Percentiles rank a stretch among this genome's conserved stretches.
Evolutionary conservation across 2,888 invertebrate species (phyloP).

Genomic region (Colostygia pectinataria): DNA sequence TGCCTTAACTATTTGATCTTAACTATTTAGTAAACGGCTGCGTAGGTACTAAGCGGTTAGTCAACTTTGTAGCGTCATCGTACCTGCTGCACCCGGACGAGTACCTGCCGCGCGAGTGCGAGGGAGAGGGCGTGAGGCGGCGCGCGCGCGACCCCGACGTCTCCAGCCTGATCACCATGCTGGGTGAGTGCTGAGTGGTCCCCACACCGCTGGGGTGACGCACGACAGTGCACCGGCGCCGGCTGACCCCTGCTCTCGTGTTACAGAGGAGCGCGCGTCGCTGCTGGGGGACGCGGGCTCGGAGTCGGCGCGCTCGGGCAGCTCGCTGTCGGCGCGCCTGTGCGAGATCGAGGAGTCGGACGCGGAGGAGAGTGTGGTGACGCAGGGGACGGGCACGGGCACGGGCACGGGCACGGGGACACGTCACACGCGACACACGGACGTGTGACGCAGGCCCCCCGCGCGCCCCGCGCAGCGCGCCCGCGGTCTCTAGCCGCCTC

Average conservation of each 20-base stretch:
- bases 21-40: too few species aligned
- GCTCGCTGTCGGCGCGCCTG: slow-evolving; percentile 93
- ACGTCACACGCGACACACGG: slow-evolving; percentile 63
- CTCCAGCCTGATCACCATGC: slow-evolving; percentile 86
- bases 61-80: slow-evolving; percentile 78
- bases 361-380: slow-evolving; percentile 74
- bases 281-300: slow-evolving; percentile 85
- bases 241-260: not conserved
- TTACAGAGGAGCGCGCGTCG: slow-evolving; percentile 88
- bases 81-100: slow-evolving; percentile 93
- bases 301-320: slow-evolving; percentile 84
- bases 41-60: too few species aligned
- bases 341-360: slow-evolving; percentile 97
- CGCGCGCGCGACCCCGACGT: slow-evolving; percentile 83
- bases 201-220: not conserved
- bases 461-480: slow-evolving; percentile 39
- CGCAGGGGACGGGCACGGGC: slow-evolving; percentile 28
- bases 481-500: slow-evolving; percentile 31
- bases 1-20: too few species aligned
- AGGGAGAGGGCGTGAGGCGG: slow-evolving; percentile 54
- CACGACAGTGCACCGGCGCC: not conserved
- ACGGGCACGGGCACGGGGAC: too few species aligned
- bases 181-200: slow-evolving; percentile 64
- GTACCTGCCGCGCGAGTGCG: slow-evolving; percentile 80
- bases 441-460: slow-evolving; percentile 69